These are phyloP conservation scores for Oligia strigilis DNA, from an alignment of 2,888 invertebrate genomes.

Conservation along the genomic window DNA sequence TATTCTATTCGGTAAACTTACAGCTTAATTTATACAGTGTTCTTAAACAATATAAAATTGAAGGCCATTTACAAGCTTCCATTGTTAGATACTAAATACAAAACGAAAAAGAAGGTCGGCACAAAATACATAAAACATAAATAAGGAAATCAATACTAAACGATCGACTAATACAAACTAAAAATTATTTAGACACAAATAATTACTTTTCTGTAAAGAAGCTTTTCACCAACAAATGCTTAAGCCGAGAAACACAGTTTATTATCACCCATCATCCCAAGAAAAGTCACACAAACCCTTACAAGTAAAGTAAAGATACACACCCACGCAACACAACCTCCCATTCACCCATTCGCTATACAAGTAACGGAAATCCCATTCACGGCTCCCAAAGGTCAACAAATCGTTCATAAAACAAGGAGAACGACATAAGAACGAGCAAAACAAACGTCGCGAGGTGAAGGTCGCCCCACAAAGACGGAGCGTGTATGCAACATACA, in stretches of 20 bases:
- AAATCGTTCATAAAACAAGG: constrained; percentile 69
- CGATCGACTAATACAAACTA: neutral
- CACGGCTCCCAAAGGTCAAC: constrained; percentile 60
- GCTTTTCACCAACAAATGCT: neutral
- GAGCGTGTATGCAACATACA: constrained; percentile 44
- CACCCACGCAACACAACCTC: neutral
- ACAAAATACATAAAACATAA: neutral
- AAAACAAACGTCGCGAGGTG: constrained; percentile 72
- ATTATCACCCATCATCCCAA: neutral
- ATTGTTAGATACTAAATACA: too few relatives aligned
- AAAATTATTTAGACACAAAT: neutral
- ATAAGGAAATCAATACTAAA: neutral
- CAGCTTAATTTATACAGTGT: too few relatives aligned
- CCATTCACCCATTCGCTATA: constrained; percentile 20
- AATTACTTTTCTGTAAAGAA: neutral
- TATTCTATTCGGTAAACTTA: too few relatives aligned
- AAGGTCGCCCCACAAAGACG: constrained; percentile 81
- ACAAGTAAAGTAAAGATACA: constrained; percentile 19
- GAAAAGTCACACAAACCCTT: neutral
- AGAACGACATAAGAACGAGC: constrained; percentile 68
- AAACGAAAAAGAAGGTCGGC: neutral
- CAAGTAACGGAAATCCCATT: constrained; percentile 44
- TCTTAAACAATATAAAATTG: too few relatives aligned
- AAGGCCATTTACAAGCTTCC: too few relatives aligned
- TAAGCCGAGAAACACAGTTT: neutral